phyloP scores from a whole-genome alignment of 2,113 vertebrate species.

The Alces alces region DNA sequence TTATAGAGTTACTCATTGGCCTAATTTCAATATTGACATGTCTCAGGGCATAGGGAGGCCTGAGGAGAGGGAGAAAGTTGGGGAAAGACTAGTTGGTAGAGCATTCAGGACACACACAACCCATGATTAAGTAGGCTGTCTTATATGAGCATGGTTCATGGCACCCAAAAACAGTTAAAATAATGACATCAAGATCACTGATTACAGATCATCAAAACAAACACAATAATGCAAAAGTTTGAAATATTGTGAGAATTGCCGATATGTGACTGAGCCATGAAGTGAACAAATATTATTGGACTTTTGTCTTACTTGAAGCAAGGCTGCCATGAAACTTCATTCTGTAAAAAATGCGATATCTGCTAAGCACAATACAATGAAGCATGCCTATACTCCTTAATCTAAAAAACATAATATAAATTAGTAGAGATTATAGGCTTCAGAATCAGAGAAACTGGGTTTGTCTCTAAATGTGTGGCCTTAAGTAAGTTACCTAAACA shows the following conservation, averaged over 20 bases:
- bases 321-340: not conserved
- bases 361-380: not conserved
- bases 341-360: not conserved
- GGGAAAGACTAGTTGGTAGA: not conserved
- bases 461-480: not conserved
- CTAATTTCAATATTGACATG: not conserved
- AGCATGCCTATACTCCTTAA: not conserved
- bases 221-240: not conserved
- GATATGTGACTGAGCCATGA: not conserved
- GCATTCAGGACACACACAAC: not conserved
- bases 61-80: not conserved
- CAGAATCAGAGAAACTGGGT: not conserved
- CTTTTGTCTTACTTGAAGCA: not conserved
- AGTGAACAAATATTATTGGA: not conserved
- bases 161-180: accelerated
- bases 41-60: not conserved
- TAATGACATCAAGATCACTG: not conserved
- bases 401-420: not conserved
- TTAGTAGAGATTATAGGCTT: not conserved
- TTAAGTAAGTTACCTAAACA: not conserved
- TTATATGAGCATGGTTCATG: not conserved
- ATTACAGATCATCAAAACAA: not conserved
- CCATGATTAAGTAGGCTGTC: not conserved
- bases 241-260: not conserved
- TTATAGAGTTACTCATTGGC: not conserved